These are phyloP conservation scores for Rhamphomyia laevipes DNA, from an alignment of 2,888 invertebrate species.

Conservation along the genomic window DNA sequence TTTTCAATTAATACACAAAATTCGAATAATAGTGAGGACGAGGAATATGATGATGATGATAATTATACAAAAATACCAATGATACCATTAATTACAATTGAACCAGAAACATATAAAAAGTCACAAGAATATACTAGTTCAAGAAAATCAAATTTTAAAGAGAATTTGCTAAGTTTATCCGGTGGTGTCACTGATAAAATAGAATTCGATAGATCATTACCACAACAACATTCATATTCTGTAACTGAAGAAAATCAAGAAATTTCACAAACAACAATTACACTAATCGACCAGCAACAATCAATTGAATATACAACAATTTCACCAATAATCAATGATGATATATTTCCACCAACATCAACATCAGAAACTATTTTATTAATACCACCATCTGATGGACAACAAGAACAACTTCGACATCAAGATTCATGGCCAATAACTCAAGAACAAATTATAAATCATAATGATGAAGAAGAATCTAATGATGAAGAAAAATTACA, in stretches of 20 bases:
- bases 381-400: constrained; percentile 36
- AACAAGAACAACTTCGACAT: constrained; percentile 26
- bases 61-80: constrained; percentile 5
- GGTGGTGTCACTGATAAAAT: neutral
- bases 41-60: neutral
- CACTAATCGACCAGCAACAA: constrained; percentile 12
- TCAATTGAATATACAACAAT: neutral
- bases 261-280: constrained; percentile 8
- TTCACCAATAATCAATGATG: neutral
- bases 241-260: constrained; percentile 29
- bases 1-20: constrained; percentile 41
- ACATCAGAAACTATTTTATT: constrained; percentile 34
- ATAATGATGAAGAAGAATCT: neutral
- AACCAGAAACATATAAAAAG: constrained; percentile 1
- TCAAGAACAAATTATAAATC: constrained; percentile 3
- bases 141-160: neutral
- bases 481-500: neutral
- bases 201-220: neutral
- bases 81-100: constrained; percentile 19
- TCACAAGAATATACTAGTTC: neutral
- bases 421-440: constrained; percentile 25
- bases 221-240: constrained; percentile 22
- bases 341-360: constrained; percentile 21
- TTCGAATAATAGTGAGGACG: constrained; percentile 22
- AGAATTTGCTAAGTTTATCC: neutral